phyloP scores from a whole-genome alignment of 2,797 vertebrate species.

The Melopsittacus undulatus region DNA sequence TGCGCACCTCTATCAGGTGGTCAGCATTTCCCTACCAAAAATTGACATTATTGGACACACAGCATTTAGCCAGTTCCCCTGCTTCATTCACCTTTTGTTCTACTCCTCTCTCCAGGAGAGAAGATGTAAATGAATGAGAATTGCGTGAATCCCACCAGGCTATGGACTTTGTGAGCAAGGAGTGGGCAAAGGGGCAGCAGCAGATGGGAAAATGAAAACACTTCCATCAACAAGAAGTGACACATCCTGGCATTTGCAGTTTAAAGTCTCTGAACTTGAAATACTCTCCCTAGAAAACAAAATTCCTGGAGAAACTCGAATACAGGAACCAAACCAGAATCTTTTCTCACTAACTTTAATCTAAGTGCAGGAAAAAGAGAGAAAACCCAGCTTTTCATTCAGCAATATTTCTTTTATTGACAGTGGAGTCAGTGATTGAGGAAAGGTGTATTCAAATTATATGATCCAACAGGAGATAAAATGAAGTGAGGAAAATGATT shows the following conservation, averaged over 20 bases:
- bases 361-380: neutral
- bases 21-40: neutral
- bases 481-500: neutral
- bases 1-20: neutral
- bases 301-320: neutral
- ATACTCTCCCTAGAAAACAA: neutral
- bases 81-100: neutral
- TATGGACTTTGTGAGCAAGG: neutral
- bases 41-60: neutral
- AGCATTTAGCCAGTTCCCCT: neutral
- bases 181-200: neutral
- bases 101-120: neutral
- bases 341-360: neutral
- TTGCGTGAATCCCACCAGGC: neutral
- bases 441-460: neutral
- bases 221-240: neutral
- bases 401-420: neutral
- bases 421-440: neutral
- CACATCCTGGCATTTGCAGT: neutral
- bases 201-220: neutral
- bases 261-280: neutral
- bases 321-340: neutral
- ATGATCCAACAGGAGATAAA: neutral
- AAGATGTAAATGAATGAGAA: neutral
- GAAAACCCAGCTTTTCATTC: neutral